phyloP scores from a whole-genome alignment of 1,140 invertebrate species.

The Drosophila repleta region DNA sequence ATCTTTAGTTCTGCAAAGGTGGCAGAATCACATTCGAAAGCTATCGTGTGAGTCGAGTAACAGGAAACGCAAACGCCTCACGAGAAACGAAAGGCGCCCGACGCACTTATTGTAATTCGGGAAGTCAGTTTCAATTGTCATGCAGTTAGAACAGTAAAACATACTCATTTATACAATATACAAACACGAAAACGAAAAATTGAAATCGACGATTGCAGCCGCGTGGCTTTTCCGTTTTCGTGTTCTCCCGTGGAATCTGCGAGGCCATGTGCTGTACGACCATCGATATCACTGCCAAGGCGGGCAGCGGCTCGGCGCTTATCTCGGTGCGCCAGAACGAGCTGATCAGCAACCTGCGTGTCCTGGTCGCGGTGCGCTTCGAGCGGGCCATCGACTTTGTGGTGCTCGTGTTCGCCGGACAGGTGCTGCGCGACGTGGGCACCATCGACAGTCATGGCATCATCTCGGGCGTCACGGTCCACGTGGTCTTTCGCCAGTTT shows the following conservation, averaged over 20 bases:
- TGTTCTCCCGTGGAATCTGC: no score
- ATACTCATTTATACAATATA: slow-evolving; percentile 10
- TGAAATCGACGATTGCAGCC: background rate
- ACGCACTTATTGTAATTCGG: background rate
- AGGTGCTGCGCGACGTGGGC: slow-evolving; percentile 52
- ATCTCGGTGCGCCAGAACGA: slow-evolving; percentile 62
- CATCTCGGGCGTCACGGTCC: slow-evolving; percentile 59
- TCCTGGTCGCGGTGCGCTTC: slow-evolving; percentile 61
- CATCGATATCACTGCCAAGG: slow-evolving; percentile 59
- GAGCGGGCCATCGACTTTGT: slow-evolving; percentile 44
- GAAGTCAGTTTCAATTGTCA: slow-evolving; percentile 2
- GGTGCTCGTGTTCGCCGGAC: slow-evolving; percentile 57
- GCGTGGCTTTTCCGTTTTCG: no score
- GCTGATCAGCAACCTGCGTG: slow-evolving; percentile 53
- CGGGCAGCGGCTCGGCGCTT: slow-evolving; percentile 21
- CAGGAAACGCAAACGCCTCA: background rate
- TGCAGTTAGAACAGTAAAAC: slow-evolving; percentile 3
- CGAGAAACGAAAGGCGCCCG: no score
- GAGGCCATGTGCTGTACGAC: slow-evolving; percentile 30
- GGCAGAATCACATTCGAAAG: no score
- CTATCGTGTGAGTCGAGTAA: background rate
- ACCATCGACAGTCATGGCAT: slow-evolving; percentile 63
- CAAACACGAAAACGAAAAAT: slow-evolving; percentile 15
- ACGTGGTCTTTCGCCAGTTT: slow-evolving; percentile 47
- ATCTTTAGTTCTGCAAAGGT: no score